Evolutionary conservation across 2,113 vertebrate species (phyloP).

Genomic region (Daubentonia madagascariensis): DNA sequence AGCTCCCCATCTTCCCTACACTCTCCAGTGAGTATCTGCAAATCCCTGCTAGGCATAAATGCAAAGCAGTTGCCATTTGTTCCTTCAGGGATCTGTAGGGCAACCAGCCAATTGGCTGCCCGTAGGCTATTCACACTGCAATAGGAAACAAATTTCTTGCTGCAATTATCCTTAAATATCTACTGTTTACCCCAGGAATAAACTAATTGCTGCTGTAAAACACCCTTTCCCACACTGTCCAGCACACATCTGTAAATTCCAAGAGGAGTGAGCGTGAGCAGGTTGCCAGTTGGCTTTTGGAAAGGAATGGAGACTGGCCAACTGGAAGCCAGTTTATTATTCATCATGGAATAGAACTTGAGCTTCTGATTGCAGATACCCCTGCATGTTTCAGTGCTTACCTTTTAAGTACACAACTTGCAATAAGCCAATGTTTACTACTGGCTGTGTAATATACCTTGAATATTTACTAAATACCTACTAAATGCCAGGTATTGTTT

Average conservation of each 20-base stretch:
- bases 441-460: background rate
- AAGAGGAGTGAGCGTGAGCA: constrained; percentile 51
- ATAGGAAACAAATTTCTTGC: constrained; percentile 75
- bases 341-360: background rate
- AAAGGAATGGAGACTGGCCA: constrained; percentile 68
- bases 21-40: constrained; percentile 51
- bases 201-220: constrained; percentile 77
- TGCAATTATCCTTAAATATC: constrained; percentile 74
- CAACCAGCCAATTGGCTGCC: constrained; percentile 77
- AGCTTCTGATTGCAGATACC: constrained; percentile 53
- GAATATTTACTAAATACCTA: background rate
- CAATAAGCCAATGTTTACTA: background rate
- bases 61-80: constrained; percentile 67
- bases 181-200: constrained; percentile 81
- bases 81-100: constrained; percentile 49
- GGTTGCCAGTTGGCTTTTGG: constrained; percentile 73
- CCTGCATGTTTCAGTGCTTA: constrained; percentile 38
- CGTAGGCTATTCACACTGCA: constrained; percentile 63
- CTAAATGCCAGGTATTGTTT: background rate
- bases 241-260: constrained; percentile 68
- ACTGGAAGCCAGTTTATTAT: constrained; percentile 53
- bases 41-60: constrained; percentile 70
- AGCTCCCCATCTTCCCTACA: constrained; percentile 22
- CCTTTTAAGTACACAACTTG: background rate
- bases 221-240: constrained; percentile 66